Evolutionary conservation across 2,797 vertebrate species (phyloP).

Genomic region (Delichon dasypus): DNA sequence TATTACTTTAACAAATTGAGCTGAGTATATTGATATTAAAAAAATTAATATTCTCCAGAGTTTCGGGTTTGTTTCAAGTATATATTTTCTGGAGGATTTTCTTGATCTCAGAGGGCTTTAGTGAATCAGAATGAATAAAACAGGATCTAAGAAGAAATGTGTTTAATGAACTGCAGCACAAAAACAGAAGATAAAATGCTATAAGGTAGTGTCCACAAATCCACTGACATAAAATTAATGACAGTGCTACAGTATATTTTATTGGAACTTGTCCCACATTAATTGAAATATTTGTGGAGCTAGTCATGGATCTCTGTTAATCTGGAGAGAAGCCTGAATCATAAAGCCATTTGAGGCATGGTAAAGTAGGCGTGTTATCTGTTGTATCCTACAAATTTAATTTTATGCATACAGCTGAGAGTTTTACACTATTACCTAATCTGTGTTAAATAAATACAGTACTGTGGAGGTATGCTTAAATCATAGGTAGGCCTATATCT

Average conservation of each 20-base stretch:
- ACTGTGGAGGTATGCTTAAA: not conserved
- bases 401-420: not conserved
- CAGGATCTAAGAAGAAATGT: constrained; percentile 24
- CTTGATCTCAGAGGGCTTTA: constrained; percentile 12
- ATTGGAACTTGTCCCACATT: not conserved
- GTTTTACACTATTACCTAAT: not conserved
- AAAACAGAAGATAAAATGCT: constrained; percentile 34
- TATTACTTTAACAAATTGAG: constrained; percentile 54
- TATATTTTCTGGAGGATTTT: constrained; percentile 15
- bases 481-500: not conserved
- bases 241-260: not conserved
- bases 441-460: not conserved
- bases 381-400: not conserved
- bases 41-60: not conserved
- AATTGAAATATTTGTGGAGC: not conserved
- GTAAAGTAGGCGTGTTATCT: not conserved
- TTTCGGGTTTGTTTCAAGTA: constrained; percentile 37
- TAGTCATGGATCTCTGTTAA: not conserved
- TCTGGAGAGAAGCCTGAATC: not conserved
- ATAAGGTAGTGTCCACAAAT: not conserved
- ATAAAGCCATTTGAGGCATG: not conserved
- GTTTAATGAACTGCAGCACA: constrained; percentile 44
- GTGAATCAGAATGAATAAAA: constrained; percentile 23
- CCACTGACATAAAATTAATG: not conserved
- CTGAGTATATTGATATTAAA: constrained; percentile 30